Percentiles rank a stretch among this genome's conserved stretches.
Conservation (phyloP, 2,113 vertebrate species). For the Oceanodroma tethys region DNA sequence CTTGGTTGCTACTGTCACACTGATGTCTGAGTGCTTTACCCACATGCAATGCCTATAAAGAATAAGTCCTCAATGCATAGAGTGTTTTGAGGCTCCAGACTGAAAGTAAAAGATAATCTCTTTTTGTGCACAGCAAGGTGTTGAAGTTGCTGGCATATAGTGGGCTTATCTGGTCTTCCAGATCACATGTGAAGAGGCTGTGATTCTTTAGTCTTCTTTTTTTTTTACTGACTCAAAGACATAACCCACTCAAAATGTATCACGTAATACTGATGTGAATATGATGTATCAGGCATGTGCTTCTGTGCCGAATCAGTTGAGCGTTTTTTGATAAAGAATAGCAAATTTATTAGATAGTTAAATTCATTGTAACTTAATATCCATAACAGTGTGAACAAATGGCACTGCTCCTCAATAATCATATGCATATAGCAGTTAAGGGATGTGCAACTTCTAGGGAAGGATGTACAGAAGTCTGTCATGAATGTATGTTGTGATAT, state of each 20-base stretch:
- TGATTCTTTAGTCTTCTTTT: neutral
- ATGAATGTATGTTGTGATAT: neutral
- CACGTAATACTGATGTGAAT: neutral
- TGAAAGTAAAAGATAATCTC: neutral
- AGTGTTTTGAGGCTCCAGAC: neutral
- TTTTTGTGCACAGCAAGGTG: neutral
- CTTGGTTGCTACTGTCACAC: neutral
- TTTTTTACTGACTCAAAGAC: neutral
- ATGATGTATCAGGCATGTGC: neutral
- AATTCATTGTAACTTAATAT: neutral
- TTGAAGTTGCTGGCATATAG: neutral
- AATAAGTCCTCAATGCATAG: neutral
- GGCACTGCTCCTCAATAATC: neutral
- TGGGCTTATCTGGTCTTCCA: neutral
- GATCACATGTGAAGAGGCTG: neutral
- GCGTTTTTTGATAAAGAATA: neutral
- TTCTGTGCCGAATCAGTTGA: neutral
- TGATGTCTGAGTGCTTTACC: neutral
- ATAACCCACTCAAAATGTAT: neutral
- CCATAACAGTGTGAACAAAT: neutral
- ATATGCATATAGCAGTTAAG: neutral
- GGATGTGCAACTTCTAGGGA: neutral
- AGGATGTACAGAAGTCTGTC: neutral
- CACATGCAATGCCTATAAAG: neutral
- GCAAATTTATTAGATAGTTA: neutral